Evolutionary conservation across 1,140 invertebrate species (phyloP).

Genomic region (Drosophila rufa): DNA sequence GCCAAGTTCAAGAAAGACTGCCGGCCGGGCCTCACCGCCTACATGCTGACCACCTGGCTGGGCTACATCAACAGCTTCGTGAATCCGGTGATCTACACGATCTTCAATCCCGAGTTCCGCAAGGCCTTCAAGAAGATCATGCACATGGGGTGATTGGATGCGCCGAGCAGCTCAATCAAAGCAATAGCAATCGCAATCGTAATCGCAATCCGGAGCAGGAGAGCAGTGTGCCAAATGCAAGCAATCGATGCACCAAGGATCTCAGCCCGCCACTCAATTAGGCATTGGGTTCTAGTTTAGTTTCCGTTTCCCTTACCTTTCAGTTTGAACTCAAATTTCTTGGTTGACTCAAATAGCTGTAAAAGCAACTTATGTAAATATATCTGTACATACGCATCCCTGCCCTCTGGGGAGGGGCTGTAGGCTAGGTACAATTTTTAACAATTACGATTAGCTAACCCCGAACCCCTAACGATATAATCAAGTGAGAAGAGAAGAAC

Average conservation of each 20-base stretch:
- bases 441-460: constrained; percentile 51
- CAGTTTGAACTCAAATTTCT: constrained; percentile 18
- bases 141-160: constrained; percentile 86
- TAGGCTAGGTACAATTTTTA: constrained; percentile 74
- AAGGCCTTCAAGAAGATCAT: constrained; percentile 99
- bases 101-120: constrained; percentile 99
- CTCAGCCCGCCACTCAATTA: constrained; percentile 65
- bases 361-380: constrained; percentile 45
- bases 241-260: constrained; percentile 25
- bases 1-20: constrained; percentile 93
- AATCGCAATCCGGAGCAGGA: neutral
- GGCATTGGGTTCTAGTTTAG: constrained; percentile 42
- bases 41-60: constrained; percentile 98
- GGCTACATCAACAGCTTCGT: constrained; percentile 99
- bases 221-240: constrained; percentile 60
- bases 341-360: constrained; percentile 6
- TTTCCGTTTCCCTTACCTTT: constrained; percentile 3
- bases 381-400: constrained; percentile 48
- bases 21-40: constrained; percentile 94
- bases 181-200: neutral
- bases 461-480: constrained; percentile 7
- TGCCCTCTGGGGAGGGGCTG: constrained; percentile 22
- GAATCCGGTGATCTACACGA: constrained; percentile 99
- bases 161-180: neutral
- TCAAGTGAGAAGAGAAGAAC: neutral